Evolutionary conservation across 2,113 vertebrate species (phyloP), one percentile per base, ranked within the genome.

Genomic region (Pionites leucogaster): DNA sequence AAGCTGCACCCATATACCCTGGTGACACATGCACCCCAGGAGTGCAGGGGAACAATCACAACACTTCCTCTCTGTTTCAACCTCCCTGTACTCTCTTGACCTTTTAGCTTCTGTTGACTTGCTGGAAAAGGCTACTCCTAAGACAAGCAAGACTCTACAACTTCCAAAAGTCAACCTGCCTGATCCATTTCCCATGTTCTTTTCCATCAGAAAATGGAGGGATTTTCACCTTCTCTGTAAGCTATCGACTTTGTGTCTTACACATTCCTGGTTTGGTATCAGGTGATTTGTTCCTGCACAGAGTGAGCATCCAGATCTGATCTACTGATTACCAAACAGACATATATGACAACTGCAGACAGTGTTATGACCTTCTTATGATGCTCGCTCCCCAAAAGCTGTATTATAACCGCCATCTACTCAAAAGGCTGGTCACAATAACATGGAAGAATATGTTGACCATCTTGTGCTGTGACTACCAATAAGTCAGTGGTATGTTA

Each of bases 11-110:
- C 2, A 3, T 29, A 8, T 15, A 29, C 12, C 14, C 31, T 16
- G 15, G 60, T 18, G 44, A 46, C n/a, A 50, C 28, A 42, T 18
- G 39, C 7, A 55, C 16, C 52, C 49, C 14, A 39, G 44, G 10
- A 84, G 14, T 27, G 62, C 0, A 33, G 27, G 2, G 15, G 3
- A 81, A 50, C 11, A 72, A 22, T 2, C 57, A 53, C 0, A 0
- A 7, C 4, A 2, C 6, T 52, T 75, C 17, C 25, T 37, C 6
- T 6, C 24, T 0, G 0, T 6, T 6, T 13, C 16, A 46, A 8
- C 20, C 2, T 37, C 27, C 31, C 7, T 1, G 1, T 25, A 18
- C 8, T 47, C 16, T 24, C 53, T 17, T 22, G 19, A 33, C 22
- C 8, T 35, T 90, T 70, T 42, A 75, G 29, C 17, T 91, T 82